phyloP scores from a whole-genome alignment of 2,797 vertebrate genomes.

The Phalanger gymnotis region DNA sequence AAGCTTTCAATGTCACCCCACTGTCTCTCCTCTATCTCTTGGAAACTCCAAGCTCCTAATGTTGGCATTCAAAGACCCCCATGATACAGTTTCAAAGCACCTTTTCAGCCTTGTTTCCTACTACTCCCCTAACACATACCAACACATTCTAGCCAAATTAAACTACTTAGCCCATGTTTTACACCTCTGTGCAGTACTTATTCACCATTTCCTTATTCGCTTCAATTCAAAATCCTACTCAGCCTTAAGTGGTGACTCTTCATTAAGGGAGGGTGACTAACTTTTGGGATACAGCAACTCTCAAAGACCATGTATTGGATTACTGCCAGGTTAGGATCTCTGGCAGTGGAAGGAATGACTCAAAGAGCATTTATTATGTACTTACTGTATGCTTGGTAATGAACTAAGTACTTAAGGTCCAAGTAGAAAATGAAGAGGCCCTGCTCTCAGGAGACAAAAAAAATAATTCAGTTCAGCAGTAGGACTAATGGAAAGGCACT shows the following conservation, averaged over 20 bases:
- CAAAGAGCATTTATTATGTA: background rate
- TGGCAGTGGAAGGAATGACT: background rate
- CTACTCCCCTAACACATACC: background rate
- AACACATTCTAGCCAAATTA: background rate
- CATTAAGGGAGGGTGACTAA: background rate
- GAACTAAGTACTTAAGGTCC: too few species aligned
- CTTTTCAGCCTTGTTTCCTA: background rate
- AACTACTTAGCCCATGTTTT: too few species aligned
- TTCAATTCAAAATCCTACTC: background rate
- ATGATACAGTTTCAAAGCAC: background rate
- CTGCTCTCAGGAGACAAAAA: background rate
- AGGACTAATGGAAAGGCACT: background rate
- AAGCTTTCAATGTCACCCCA: background rate
- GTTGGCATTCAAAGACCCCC: background rate
- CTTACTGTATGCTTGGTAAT: too few species aligned
- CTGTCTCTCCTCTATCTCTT: background rate
- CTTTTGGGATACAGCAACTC: background rate
- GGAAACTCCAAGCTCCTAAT: background rate
- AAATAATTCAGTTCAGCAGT: background rate
- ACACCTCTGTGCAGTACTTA: too few species aligned
- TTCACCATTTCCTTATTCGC: background rate
- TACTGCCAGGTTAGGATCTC: background rate
- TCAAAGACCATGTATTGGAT: background rate
- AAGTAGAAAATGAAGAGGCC: background rate
- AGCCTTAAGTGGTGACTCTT: background rate